Conservation (phyloP, 2,888 invertebrate genomes). For the Perdita meconis region DNA sequence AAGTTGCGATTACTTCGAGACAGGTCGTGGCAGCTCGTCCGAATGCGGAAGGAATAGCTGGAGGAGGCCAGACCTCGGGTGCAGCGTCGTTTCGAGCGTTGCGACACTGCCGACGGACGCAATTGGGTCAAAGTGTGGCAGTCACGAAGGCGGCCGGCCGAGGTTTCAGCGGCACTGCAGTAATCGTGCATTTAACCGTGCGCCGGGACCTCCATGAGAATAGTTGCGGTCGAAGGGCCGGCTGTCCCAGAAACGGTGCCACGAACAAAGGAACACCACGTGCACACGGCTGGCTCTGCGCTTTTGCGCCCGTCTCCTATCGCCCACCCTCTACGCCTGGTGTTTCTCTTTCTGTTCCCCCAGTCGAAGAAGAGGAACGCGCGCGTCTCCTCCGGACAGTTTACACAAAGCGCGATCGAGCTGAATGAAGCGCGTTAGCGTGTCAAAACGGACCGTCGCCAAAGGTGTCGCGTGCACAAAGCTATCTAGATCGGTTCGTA, state of each 20-base stretch:
- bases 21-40: constrained; percentile 41
- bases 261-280: constrained; percentile 69
- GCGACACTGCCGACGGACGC: constrained; percentile 52
- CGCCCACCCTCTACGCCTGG: constrained; percentile 13
- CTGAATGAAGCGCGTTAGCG: constrained; percentile 57
- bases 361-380: constrained; percentile 2
- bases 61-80: background rate
- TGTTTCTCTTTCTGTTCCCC: constrained; percentile 9
- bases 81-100: constrained; percentile 37
- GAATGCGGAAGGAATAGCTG: constrained; percentile 55
- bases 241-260: constrained; percentile 63
- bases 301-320: constrained; percentile 41
- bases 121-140: constrained; percentile 75
- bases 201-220: constrained; percentile 48
- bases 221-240: constrained; percentile 60
- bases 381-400: constrained; percentile 27
- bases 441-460: constrained; percentile 50
- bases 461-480: constrained; percentile 53
- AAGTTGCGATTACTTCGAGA: constrained; percentile 23
- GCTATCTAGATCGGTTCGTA: constrained; percentile 45
- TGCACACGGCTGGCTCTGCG: constrained; percentile 43
- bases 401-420: constrained; percentile 48
- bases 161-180: constrained; percentile 60
- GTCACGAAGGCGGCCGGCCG: constrained; percentile 65
- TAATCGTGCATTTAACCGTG: constrained; percentile 63